Percentiles rank a stretch among this genome's conserved stretches.
These are phyloP conservation scores for Pampusana beccarii DNA, from an alignment of 2,113 vertebrate species.

Conservation along the genomic window DNA sequence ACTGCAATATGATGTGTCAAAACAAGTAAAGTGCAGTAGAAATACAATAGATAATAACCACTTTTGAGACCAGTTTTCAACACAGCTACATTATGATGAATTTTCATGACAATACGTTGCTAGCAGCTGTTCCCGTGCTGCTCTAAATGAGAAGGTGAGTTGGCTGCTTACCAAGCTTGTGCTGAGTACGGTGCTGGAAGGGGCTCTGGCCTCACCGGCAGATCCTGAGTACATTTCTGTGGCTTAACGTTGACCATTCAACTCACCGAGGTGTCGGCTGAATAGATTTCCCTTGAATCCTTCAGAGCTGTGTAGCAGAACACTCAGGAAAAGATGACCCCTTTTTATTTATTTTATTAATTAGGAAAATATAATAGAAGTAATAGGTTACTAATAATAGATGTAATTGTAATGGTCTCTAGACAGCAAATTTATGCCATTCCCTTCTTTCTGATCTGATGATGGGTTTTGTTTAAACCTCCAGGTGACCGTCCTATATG, in stretches of 20 bases:
- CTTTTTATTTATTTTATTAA: not conserved
- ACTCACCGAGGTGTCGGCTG: not conserved
- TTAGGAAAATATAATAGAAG: not conserved
- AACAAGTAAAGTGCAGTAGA: not conserved
- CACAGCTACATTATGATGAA: not conserved
- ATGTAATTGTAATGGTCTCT: not conserved
- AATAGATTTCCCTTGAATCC: not conserved
- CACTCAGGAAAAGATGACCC: not conserved
- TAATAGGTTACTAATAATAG: not conserved
- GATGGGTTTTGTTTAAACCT: constrained; percentile 46
- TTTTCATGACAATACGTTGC: not conserved
- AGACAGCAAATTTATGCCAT: not conserved
- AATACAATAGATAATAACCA: not conserved
- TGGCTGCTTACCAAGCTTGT: not conserved
- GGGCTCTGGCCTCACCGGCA: not conserved
- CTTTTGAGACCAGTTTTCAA: not conserved
- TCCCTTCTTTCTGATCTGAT: not conserved
- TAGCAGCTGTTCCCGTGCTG: not conserved
- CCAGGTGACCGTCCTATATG: constrained; percentile 43
- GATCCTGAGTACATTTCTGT: not conserved
- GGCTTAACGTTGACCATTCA: not conserved
- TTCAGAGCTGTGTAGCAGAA: not conserved
- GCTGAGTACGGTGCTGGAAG: not conserved
- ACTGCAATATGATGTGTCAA: not conserved
- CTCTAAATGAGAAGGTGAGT: not conserved